phyloP scores from a whole-genome alignment of 2,888 invertebrate genomes.

The Abscondita cerata region DNA sequence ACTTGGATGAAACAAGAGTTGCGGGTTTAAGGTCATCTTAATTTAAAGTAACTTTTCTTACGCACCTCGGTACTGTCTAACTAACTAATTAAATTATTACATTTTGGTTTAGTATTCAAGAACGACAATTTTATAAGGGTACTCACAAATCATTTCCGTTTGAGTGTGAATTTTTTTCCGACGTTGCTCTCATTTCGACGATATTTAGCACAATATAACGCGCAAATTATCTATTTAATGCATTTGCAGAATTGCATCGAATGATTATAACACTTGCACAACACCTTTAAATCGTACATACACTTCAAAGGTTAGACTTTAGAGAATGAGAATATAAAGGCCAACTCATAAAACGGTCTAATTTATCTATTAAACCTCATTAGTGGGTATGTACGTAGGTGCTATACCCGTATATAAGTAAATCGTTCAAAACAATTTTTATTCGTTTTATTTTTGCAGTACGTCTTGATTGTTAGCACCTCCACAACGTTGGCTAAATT shows the following conservation, averaged over 20 bases:
- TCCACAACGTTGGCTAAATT: not conserved
- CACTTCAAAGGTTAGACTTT: slow-evolving; percentile 19
- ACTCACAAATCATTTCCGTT: slow-evolving; percentile 4
- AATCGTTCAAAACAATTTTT: slow-evolving; percentile 18
- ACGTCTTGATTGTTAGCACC: slow-evolving; percentile 5
- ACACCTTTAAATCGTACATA: slow-evolving; percentile 15
- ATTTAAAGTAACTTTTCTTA: slow-evolving; percentile 35
- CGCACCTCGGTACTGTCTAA: slow-evolving; percentile 4
- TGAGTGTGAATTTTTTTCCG: not conserved
- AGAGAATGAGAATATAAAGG: slow-evolving; percentile 26
- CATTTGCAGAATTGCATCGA: not conserved
- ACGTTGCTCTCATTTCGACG: not conserved
- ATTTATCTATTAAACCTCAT: slow-evolving; percentile 59
- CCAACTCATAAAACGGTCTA: slow-evolving; percentile 45
- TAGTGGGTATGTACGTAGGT: slow-evolving; percentile 45
- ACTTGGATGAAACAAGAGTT: slow-evolving; percentile 27
- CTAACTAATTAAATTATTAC: not conserved
- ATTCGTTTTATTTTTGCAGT: slow-evolving; percentile 12
- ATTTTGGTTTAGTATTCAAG: not conserved
- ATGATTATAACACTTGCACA: slow-evolving; percentile 7
- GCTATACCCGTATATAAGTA: slow-evolving; percentile 29
- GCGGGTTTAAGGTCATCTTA: slow-evolving; percentile 46
- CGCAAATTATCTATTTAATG: not conserved
- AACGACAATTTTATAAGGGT: not conserved
- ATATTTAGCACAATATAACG: not conserved